These are phyloP conservation scores for Callorhinus ursinus DNA, from an alignment of 2,113 vertebrate species.

Conservation along the genomic window DNA sequence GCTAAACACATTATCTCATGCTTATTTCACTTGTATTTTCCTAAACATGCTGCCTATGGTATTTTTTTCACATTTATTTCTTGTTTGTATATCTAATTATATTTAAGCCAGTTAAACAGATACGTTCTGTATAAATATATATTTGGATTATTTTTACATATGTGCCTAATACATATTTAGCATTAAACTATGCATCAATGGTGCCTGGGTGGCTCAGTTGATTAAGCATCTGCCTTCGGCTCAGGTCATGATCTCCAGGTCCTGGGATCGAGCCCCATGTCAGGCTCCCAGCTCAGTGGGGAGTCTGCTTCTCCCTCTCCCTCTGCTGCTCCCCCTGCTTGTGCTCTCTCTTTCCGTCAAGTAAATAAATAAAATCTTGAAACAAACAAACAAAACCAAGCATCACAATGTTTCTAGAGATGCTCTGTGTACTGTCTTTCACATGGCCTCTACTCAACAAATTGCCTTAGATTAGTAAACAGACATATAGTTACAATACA, in stretches of 20 bases:
- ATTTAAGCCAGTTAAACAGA: conserved; percentile 9
- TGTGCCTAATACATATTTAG: conserved; percentile 1
- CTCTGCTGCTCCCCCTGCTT: no score
- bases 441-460: background rate
- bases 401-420: background rate
- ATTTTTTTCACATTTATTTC: conserved; percentile 33
- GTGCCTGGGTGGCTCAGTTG: no score
- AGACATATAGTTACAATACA: background rate
- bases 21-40: conserved; percentile 31
- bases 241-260: no score
- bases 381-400: background rate
- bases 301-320: no score
- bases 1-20: conserved; percentile 45
- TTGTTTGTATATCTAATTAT: conserved; percentile 12
- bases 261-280: no score
- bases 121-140: background rate
- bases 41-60: background rate
- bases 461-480: conserved; percentile 35
- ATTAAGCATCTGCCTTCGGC: no score
- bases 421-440: background rate
- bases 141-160: background rate
- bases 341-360: no score
- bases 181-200: background rate
- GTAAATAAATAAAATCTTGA: no score
- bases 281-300: no score